Conservation (phyloP, 2,888 invertebrate genomes). For the Conistra vaccinii region DNA sequence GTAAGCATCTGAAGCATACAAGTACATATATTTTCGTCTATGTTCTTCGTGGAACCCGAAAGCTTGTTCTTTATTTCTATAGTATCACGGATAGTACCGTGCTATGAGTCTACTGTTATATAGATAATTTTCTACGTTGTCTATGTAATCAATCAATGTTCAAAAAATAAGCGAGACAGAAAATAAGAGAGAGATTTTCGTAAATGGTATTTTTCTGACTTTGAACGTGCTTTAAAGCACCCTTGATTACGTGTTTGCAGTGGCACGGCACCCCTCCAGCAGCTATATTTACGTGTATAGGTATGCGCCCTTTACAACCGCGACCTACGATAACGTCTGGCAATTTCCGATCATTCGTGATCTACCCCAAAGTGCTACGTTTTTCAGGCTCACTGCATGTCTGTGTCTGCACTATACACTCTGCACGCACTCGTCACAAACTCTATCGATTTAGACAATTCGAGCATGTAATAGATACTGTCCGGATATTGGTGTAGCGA, state of each 20-base stretch:
- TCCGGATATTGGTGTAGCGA: slow-evolving; percentile 14
- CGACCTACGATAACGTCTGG: slow-evolving; percentile 84
- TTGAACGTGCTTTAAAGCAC: slow-evolving; percentile 8
- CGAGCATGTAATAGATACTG: slow-evolving; percentile 15
- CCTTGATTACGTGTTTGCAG: slow-evolving; percentile 31
- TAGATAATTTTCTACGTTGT: background rate
- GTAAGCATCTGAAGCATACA: background rate
- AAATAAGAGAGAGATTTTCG: background rate
- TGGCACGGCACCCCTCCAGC: slow-evolving; percentile 23
- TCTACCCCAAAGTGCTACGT: slow-evolving; percentile 67
- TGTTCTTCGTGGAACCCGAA: background rate
- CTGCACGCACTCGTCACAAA: slow-evolving; percentile 51
- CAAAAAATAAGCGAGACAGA: background rate
- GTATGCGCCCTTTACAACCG: slow-evolving; percentile 66
- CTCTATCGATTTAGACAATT: slow-evolving; percentile 67
- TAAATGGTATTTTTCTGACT: background rate
- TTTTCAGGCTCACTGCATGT: slow-evolving; percentile 53
- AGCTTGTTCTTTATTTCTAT: background rate
- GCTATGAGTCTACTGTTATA: background rate
- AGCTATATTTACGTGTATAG: slow-evolving; percentile 40
- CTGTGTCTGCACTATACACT: slow-evolving; percentile 47
- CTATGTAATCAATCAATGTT: background rate
- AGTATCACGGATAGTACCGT: background rate
- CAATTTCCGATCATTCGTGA: slow-evolving; percentile 65
- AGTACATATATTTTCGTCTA: slow-evolving; percentile 1